Evolutionary conservation across 2,888 invertebrate species (phyloP), one percentile per base, ranked within the genome.

Genomic region (Lasiommata megera): DNA sequence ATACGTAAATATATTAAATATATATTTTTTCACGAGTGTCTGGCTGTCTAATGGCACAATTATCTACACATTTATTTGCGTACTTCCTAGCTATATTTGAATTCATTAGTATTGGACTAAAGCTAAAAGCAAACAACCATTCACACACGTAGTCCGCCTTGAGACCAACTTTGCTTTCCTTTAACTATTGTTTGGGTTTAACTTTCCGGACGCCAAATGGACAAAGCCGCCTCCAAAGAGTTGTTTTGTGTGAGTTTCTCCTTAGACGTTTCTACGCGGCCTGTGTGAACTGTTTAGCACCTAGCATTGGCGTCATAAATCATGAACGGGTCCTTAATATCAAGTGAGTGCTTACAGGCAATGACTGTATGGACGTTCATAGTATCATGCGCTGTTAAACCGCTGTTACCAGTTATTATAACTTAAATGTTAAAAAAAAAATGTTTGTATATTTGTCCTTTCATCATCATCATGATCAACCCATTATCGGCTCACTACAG

Each of bases 161-260:
- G 79, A 79, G 69, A 67, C 69, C 71, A 85, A 88, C 80, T 88
- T 88, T 88, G 87, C 88, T 88, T 88, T 83, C 79, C 79, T 66
- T 73, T 73, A 85, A 87, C 85, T 82, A 87, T 86, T 88, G 87
- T 88, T 88, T 82, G 82, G 74, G 79, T 79, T 79, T 75, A 89
- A 85, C 82, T 88, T 85, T 43, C 73, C 78, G 82, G 81, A 82
- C 80, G 72, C 77, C 78, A 77, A 85, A 84, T 84, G 83, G 83
- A 81, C 87, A 82, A 80, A 77, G 74, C 77, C 65, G 74, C 79
- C 77, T 82, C 78, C 73, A 80, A 81, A 82, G 82, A 83, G 86
- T 85, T 84, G 86, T 88, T 88, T 83, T 85, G 86, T 85, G 80
- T 82, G 76, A 88, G 85, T 88, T 86, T 72, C 72, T 52, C 16